Base-by-base conservation (phyloP, 2,888 invertebrate species). In the Diaphora mendica region DNA sequence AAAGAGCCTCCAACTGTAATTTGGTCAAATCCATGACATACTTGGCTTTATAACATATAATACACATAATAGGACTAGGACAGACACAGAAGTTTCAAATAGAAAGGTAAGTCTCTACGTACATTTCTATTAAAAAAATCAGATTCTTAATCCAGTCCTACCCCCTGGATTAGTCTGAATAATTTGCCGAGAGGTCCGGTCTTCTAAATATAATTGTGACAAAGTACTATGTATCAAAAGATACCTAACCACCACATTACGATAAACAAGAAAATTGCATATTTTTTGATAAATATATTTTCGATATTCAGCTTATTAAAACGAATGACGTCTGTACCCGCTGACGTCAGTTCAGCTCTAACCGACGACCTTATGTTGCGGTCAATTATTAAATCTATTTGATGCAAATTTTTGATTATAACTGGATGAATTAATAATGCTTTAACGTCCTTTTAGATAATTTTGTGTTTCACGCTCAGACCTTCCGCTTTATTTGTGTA, bases 401-500 rank as follows among this genome's bases (percentile, higher is more conserved):
- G 68, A 79, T 81, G 78, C 75, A 78, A 81, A 82, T 79, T 62
- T 44, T 51, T 26, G 11, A 72, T 74, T 77, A 74, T 77, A 42
- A 70, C 64, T 68, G 65, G 44, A 72, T 67, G 67, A 75, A 78
- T 79, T 75, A 75, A 78, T 78, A 68, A 81, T 78, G 79, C 68
- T 70, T 67, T 55, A 65, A 73, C 73, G 80, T 72, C 84, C 84
- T 85, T 85, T 83, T 64, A 71, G 70, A 55, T 76, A 72, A 72
- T 79, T 83, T 75, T 79, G 73, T 74, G 68, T 75, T 74, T 74
- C 48, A 75, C 48, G 55, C 67, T 68, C 42, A 30, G n/a, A 7
- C 78, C 79, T 84, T 84, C 84, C 84, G 85, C 72, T 76, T 77
- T 51, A 64, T 59, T 74, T 77, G 76, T 79, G 74, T 83, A 76